Conservation (phyloP, 2,797 vertebrate species). For the Enoplosus armatus region DNA sequence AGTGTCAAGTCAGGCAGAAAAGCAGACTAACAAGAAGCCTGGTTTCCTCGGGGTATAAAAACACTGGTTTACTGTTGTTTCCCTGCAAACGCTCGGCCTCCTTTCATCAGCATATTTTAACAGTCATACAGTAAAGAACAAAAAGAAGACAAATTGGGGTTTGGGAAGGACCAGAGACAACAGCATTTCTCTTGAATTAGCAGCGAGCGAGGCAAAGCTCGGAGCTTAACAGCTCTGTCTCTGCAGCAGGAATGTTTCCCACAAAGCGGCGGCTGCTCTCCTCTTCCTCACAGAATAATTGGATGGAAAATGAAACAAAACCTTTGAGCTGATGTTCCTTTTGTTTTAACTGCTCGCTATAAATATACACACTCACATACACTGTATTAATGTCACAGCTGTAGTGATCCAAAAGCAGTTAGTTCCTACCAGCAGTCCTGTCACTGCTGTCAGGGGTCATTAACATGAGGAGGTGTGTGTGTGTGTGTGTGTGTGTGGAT, state of each 20-base stretch:
- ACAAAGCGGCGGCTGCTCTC: constrained; percentile 44
- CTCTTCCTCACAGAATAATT: constrained; percentile 69
- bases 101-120: constrained; percentile 86
- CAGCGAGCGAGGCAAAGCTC: constrained; percentile 58
- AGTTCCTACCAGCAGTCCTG: constrained; percentile 41
- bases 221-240: constrained; percentile 74
- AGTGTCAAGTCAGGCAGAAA: constrained; percentile 83
- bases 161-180: constrained; percentile 70
- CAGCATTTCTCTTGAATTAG: constrained; percentile 74
- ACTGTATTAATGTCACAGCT: constrained; percentile 63
- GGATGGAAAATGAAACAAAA: constrained; percentile 67
- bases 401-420: constrained; percentile 61
- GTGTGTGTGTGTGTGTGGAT: constrained; percentile 28
- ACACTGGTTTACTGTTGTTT: constrained; percentile 67
- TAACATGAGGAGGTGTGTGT: constrained; percentile 27
- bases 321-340: constrained; percentile 59
- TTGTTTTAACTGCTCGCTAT: constrained; percentile 53
- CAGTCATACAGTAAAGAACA: constrained; percentile 75
- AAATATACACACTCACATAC: constrained; percentile 44
- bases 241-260: constrained; percentile 48
- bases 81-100: constrained; percentile 47
- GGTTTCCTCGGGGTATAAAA: constrained; percentile 78
- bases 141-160: constrained; percentile 81
- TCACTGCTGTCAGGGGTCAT: constrained; percentile 62
- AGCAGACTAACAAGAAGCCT: constrained; percentile 76